Percentiles rank a stretch among this genome's conserved stretches.
Evolutionary conservation across 30 jellyfish, hydroid and myxozoan genomes (phyloP).

Genomic region (Hydra vulgaris): DNA sequence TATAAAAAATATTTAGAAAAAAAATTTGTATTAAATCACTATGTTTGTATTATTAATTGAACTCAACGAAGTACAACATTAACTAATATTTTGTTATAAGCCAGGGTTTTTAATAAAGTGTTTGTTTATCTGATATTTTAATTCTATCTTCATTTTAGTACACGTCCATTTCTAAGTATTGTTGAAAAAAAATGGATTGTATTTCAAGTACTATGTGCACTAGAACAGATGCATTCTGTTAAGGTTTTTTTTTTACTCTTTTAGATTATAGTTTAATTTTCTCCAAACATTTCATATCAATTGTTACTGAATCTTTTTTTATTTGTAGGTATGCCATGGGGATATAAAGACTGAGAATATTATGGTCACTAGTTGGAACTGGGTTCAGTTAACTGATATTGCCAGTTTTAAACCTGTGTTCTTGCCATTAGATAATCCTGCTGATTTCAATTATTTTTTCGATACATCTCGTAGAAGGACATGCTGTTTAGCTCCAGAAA

Average conservation of each 20-base stretch:
- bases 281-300: too few relatives aligned
- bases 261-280: too few relatives aligned
- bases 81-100: too few relatives aligned
- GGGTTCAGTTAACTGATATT: constrained; percentile 81
- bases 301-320: too few relatives aligned
- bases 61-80: too few relatives aligned
- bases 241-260: constrained; percentile 43
- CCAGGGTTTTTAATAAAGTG: too few relatives aligned
- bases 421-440: constrained; percentile 92
- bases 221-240: constrained; percentile 79
- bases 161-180: constrained; percentile 77
- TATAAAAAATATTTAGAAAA: too few relatives aligned
- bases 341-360: constrained; percentile 80
- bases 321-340: constrained; percentile 80
- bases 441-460: constrained; percentile 90
- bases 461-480: constrained; percentile 94
- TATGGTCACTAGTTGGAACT: constrained; percentile 89
- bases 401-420: constrained; percentile 94
- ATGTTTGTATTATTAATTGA: too few relatives aligned
- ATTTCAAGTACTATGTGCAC: constrained; percentile 71
- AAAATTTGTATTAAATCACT: too few relatives aligned
- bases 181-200: constrained; percentile 96
- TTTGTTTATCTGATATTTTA: background rate
- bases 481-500: constrained; percentile 97
- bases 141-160: constrained; percentile 22